Evolutionary conservation across 2,888 invertebrate species (phyloP).

Genomic region (Volucella zonaria): DNA sequence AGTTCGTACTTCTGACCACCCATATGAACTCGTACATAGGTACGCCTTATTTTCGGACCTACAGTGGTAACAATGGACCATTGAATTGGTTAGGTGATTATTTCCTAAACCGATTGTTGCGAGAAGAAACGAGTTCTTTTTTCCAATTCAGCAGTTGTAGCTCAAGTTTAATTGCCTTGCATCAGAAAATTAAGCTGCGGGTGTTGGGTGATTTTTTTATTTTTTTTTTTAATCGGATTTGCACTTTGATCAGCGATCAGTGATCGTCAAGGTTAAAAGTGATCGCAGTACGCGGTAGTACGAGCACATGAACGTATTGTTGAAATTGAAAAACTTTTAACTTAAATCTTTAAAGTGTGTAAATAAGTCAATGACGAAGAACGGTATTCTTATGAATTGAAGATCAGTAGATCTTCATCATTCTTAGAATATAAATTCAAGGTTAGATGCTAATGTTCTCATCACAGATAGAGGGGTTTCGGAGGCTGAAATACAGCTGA

Average conservation of each 20-base stretch:
- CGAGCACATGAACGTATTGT: not conserved
- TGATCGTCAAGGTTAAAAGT: constrained; percentile 38
- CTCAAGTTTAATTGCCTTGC: constrained; percentile 9
- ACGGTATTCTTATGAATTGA: no score
- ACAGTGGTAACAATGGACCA: not conserved
- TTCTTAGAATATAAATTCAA: no score
- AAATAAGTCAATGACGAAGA: no score
- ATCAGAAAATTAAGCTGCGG: constrained; percentile 11
- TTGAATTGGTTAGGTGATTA: constrained; percentile 3
- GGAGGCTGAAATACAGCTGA: no score
- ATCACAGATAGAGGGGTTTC: no score
- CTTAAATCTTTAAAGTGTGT: no score
- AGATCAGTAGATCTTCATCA: no score
- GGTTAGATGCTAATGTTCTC: no score
- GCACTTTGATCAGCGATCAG: constrained; percentile 41
- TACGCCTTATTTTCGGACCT: not conserved
- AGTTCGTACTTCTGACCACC: not conserved
- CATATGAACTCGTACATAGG: not conserved
- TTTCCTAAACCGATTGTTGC: constrained; percentile 29
- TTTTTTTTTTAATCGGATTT: constrained; percentile 31
- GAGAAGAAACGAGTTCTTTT: not conserved
- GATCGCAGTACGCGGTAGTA: constrained; percentile 16
- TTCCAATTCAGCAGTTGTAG: not conserved
- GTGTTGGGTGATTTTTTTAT: not conserved
- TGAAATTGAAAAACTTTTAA: no score